Evolutionary conservation across 2,797 vertebrate genomes (phyloP).

Genomic region (Helicolenus hilgendorfi): DNA sequence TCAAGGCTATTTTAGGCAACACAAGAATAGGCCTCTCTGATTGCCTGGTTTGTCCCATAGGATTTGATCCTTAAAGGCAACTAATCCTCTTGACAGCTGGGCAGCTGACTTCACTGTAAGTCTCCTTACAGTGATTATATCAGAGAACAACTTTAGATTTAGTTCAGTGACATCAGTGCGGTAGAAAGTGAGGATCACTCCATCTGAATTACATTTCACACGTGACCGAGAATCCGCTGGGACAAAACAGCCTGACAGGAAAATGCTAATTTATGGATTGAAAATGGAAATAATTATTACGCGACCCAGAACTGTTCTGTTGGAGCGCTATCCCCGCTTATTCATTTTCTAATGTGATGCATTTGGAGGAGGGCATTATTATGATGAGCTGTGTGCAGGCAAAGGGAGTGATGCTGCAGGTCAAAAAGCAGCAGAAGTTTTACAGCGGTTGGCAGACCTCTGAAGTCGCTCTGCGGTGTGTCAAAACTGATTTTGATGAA

Average conservation of each 20-base stretch:
- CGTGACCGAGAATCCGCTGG: neutral
- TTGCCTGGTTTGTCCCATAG: slow-evolving; percentile 15
- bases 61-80: slow-evolving; percentile 37
- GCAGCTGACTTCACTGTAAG: slow-evolving; percentile 3
- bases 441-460: slow-evolving; percentile 12
- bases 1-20: slow-evolving; percentile 12
- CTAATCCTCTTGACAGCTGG: slow-evolving; percentile 59
- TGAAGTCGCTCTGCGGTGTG: neutral
- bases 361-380: neutral
- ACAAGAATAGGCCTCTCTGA: slow-evolving; percentile 22
- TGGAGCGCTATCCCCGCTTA: neutral
- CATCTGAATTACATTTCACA: neutral
- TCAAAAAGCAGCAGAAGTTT: slow-evolving; percentile 43
- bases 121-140: slow-evolving; percentile 21
- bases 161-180: neutral
- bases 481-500: slow-evolving; percentile 31
- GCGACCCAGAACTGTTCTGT: neutral
- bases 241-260: neutral
- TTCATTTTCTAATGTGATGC: slow-evolving; percentile 7
- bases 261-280: slow-evolving; percentile 31
- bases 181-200: neutral
- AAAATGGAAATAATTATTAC: slow-evolving; percentile 30
- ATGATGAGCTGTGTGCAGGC: slow-evolving; percentile 3
- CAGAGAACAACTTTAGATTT: slow-evolving; percentile 18
- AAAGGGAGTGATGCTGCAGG: slow-evolving; percentile 12